Conservation (phyloP, 2,797 vertebrate genomes). For the Clarias pachynema region DNA sequence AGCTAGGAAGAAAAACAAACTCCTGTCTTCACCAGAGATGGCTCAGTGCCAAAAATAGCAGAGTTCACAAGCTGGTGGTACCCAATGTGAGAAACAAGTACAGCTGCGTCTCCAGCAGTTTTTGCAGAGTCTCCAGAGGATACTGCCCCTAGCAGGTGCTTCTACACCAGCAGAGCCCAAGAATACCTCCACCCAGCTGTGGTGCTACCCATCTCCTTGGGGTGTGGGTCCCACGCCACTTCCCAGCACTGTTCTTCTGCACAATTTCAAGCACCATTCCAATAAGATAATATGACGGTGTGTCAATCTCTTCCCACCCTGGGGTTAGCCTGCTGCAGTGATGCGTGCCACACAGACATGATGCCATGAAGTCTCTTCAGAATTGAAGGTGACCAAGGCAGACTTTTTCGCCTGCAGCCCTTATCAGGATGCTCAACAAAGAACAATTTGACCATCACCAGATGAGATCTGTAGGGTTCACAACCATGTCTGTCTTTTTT, state of each 20-base stretch:
- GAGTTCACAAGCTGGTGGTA: slow-evolving; percentile 54
- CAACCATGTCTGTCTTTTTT: slow-evolving; percentile 55
- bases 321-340: slow-evolving; percentile 63
- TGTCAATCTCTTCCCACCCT: slow-evolving; percentile 76
- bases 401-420: slow-evolving; percentile 58
- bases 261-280: slow-evolving; percentile 66
- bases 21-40: slow-evolving; percentile 48
- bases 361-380: slow-evolving; percentile 68
- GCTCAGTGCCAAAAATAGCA: slow-evolving; percentile 67
- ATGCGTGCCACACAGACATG: slow-evolving; percentile 68
- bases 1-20: slow-evolving; percentile 40
- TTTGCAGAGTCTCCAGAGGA: slow-evolving; percentile 58
- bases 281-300: slow-evolving; percentile 77
- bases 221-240: slow-evolving; percentile 73
- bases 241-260: slow-evolving; percentile 71
- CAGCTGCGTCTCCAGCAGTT: slow-evolving; percentile 65
- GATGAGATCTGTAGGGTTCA: slow-evolving; percentile 47
- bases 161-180: slow-evolving; percentile 51
- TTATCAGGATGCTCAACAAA: slow-evolving; percentile 42
- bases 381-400: slow-evolving; percentile 65
- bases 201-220: slow-evolving; percentile 64
- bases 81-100: slow-evolving; percentile 70
- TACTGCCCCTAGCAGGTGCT: slow-evolving; percentile 62
- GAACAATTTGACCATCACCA: slow-evolving; percentile 49
- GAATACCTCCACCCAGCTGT: slow-evolving; percentile 65